These are phyloP conservation scores for Tribolium madens DNA, from an alignment of 1,140 invertebrate genomes.

Conservation along the genomic window DNA sequence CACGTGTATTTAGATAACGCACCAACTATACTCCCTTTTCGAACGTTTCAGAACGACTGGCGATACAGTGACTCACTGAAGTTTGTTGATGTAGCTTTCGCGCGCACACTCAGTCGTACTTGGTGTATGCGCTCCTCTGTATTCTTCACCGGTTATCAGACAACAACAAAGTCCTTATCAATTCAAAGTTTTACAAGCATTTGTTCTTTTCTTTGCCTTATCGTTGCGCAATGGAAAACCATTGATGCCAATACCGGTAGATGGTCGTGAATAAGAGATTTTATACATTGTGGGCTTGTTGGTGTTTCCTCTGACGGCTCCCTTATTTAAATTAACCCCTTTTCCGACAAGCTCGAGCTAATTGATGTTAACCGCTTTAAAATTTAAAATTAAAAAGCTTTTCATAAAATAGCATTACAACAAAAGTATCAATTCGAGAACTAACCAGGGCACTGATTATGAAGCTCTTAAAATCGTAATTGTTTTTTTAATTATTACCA, in stretches of 20 bases:
- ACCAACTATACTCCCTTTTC: constrained; percentile 10
- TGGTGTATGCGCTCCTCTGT: constrained; percentile 23
- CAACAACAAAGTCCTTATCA: constrained; percentile 45
- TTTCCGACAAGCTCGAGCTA: neutral
- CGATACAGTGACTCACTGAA: constrained; percentile 42
- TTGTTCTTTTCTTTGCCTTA: constrained; percentile 44
- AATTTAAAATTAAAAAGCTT: neutral
- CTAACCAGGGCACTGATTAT: too few species aligned
- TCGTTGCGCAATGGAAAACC: constrained; percentile 35
- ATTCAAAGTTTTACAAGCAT: constrained; percentile 45
- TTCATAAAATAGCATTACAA: too few species aligned
- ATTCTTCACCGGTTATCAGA: constrained; percentile 25
- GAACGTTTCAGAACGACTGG: constrained; percentile 41
- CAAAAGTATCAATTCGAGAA: too few species aligned
- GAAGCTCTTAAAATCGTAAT: too few species aligned
- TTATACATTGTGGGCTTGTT: neutral
- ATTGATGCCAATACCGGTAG: constrained; percentile 36
- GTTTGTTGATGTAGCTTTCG: constrained; percentile 47
- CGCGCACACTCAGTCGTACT: constrained; percentile 43
- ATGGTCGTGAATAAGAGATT: neutral
- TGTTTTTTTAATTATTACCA: too few species aligned
- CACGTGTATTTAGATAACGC: constrained; percentile 26
- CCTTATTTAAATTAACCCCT: neutral
- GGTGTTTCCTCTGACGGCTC: neutral
- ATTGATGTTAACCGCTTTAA: neutral